Conservation (phyloP, 2,888 invertebrate species). For the Plagodis pulveraria region DNA sequence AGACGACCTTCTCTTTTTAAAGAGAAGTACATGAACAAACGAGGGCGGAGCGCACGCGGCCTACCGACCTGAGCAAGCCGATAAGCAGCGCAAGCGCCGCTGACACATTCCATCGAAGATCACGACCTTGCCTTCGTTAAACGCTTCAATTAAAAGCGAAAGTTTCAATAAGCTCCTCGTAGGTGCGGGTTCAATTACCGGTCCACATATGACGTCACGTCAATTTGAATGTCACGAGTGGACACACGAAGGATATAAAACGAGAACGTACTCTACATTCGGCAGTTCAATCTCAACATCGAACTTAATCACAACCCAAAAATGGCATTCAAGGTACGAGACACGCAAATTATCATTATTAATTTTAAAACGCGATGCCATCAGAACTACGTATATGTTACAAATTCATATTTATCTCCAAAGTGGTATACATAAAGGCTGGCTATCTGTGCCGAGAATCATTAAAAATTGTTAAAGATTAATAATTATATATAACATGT, state of each 20-base stretch:
- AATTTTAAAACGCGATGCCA: neutral
- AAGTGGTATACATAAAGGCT: too few species aligned
- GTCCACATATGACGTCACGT: conserved; percentile 59
- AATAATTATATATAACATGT: too few species aligned
- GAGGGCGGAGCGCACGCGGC: conserved; percentile 18
- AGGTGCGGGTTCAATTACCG: conserved; percentile 58
- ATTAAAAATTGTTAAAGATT: too few species aligned
- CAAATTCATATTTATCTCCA: too few species aligned
- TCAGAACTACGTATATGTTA: too few species aligned
- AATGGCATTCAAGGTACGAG: conserved; percentile 72
- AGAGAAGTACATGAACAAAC: conserved; percentile 23
- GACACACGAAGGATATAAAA: conserved; percentile 61
- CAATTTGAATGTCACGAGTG: conserved; percentile 56
- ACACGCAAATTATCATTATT: neutral
- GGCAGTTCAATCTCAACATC: conserved; percentile 60
- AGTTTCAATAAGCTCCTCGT: conserved; percentile 64
- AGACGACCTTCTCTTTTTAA: conserved; percentile 34
- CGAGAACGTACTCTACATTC: conserved; percentile 50
- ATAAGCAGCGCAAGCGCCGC: conserved; percentile 12
- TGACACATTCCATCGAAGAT: conserved; percentile 53
- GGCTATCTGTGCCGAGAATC: too few species aligned
- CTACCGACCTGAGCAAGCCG: neutral
- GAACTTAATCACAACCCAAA: conserved; percentile 56
- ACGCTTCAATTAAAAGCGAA: conserved; percentile 70
- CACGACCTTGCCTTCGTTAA: conserved; percentile 63